A percentile compares a stretch with the other conserved stretches of the same genome.
phyloP scores from a whole-genome alignment of 2,113 vertebrate genomes.

The Bucco capensis region DNA sequence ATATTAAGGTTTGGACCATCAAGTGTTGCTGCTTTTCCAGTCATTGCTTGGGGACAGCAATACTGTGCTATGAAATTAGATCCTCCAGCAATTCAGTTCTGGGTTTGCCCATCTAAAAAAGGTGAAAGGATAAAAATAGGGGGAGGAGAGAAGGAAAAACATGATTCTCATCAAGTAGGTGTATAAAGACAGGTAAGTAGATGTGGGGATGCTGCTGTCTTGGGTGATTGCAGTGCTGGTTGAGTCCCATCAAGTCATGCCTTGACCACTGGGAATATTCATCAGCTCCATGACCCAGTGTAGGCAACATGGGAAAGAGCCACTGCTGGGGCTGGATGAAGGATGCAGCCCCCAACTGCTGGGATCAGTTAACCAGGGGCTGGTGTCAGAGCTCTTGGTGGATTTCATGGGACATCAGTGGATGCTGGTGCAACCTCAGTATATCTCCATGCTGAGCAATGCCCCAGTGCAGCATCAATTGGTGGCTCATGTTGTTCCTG shows the following conservation, averaged over 20 bases:
- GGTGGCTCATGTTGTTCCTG: accelerated
- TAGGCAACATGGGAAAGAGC: background rate
- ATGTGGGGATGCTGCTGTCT: background rate
- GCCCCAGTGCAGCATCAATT: too few species aligned
- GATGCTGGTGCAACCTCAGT: background rate
- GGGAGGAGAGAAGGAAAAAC: background rate
- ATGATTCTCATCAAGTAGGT: background rate
- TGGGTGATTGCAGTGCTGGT: background rate
- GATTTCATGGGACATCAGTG: background rate
- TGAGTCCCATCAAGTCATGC: background rate
- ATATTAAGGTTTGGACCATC: background rate
- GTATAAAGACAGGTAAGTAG: background rate
- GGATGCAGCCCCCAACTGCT: background rate
- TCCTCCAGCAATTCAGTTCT: background rate
- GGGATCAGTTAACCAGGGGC: background rate
- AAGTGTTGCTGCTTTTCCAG: background rate
- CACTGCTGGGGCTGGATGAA: background rate
- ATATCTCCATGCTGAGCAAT: background rate
- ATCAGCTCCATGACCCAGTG: background rate
- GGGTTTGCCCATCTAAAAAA: background rate
- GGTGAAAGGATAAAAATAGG: background rate
- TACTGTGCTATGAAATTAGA: background rate
- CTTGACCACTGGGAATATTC: background rate
- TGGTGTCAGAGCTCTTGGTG: background rate
- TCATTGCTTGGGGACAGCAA: background rate